Conservation (phyloP, 2,113 vertebrate species). For the Lonchura striata region DNA sequence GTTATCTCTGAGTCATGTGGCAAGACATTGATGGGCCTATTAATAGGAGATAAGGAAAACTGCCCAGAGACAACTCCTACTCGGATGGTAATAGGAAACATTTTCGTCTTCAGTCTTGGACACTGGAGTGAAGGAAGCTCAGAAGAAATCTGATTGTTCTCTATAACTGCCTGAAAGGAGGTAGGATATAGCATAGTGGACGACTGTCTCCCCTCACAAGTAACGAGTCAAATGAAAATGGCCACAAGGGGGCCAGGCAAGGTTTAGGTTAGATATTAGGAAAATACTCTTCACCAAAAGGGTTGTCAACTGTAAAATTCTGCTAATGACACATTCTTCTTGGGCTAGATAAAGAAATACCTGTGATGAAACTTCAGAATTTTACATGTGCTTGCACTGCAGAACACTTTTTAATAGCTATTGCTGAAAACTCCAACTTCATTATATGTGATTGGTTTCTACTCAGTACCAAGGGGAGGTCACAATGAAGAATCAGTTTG, state of each 20-base stretch:
- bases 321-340: neutral
- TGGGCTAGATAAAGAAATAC: neutral
- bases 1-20: no score
- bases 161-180: neutral
- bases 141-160: neutral
- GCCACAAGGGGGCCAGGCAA: neutral
- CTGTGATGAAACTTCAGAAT: neutral
- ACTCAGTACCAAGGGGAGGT: neutral
- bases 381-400: neutral
- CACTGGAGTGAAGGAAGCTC: neutral
- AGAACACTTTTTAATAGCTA: neutral
- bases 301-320: neutral
- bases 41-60: no score
- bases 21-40: no score
- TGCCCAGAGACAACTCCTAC: no score
- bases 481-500: neutral
- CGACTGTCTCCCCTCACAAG: neutral
- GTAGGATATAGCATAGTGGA: neutral
- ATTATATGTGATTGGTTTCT: neutral
- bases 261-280: neutral
- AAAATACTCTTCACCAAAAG: neutral
- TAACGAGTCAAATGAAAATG: no score
- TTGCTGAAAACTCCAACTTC: neutral
- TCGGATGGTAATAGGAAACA: no score
- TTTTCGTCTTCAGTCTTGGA: no score